Conservation (phyloP, 2,888 invertebrate species). For the Drosophila neotestacea region DNA sequence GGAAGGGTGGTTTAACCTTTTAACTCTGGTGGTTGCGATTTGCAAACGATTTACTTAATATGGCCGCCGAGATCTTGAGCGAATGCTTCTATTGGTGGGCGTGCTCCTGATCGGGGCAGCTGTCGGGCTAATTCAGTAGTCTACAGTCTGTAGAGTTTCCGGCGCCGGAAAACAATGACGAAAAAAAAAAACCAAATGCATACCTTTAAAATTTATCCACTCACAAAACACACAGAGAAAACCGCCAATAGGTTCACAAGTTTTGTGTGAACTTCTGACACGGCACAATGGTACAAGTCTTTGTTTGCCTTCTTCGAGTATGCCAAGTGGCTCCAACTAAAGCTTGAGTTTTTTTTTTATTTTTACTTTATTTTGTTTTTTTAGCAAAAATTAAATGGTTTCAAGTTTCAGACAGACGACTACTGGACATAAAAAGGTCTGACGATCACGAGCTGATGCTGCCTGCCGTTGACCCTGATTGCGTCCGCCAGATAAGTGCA, state of each 20-base stretch:
- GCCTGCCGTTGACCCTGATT: slow-evolving; percentile 42
- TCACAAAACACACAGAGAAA: slow-evolving; percentile 9
- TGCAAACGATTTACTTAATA: slow-evolving; percentile 10
- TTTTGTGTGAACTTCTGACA: slow-evolving; percentile 76
- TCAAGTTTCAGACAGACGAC: slow-evolving; percentile 58
- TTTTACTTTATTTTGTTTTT: not conserved
- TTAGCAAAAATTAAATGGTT: slow-evolving; percentile 64
- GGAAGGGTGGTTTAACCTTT: slow-evolving; percentile 22
- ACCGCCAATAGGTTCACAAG: slow-evolving; percentile 63
- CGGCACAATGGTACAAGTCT: slow-evolving; percentile 28
- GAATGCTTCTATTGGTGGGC: slow-evolving; percentile 14
- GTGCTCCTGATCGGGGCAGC: slow-evolving; percentile 32
- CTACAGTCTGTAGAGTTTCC: slow-evolving; percentile 61
- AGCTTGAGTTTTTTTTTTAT: not conserved
- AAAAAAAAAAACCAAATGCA: no score
- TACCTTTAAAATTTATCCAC: slow-evolving; percentile 24
- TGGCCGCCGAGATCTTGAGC: slow-evolving; percentile 16
- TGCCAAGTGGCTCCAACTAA: slow-evolving; percentile 26
- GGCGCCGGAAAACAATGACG: slow-evolving; percentile 30
- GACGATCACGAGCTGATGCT: slow-evolving; percentile 41
- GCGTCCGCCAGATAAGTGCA: slow-evolving; percentile 43
- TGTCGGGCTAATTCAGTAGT: slow-evolving; percentile 52
- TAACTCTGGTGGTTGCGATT: not conserved
- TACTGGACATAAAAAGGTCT: slow-evolving; percentile 36
- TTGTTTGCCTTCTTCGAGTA: slow-evolving; percentile 23